These are phyloP conservation scores for Brachymystax lenok DNA, from an alignment of 2,797 vertebrate genomes.

Conservation along the genomic window DNA sequence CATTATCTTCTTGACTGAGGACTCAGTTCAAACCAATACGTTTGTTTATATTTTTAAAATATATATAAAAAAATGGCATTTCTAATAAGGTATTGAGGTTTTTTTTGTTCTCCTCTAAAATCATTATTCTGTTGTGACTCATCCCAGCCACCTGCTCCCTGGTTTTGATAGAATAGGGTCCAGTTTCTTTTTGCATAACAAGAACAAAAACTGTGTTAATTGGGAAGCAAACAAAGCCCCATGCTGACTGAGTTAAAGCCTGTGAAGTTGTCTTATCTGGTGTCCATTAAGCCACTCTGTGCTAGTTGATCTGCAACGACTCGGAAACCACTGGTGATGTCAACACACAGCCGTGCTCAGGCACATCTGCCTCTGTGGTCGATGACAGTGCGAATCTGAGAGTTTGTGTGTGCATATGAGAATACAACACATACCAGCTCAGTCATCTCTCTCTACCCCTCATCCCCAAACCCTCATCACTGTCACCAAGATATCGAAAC, in stretches of 20 bases:
- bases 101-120: too few relatives aligned
- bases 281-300: constrained; percentile 26
- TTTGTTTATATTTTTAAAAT: too few relatives aligned
- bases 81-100: too few relatives aligned
- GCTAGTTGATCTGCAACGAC: constrained; percentile 47
- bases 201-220: background rate
- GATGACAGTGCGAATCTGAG: background rate
- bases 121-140: too few relatives aligned
- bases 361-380: constrained; percentile 36
- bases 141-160: too few relatives aligned
- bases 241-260: background rate
- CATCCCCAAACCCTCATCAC: background rate
- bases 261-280: constrained; percentile 23
- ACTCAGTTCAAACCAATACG: too few relatives aligned
- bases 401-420: constrained; percentile 10
- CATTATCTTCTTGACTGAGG: too few relatives aligned
- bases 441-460: background rate
- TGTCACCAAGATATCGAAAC: background rate
- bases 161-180: constrained; percentile 20
- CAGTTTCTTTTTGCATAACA: constrained; percentile 10
- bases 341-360: constrained; percentile 48
- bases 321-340: constrained; percentile 68
- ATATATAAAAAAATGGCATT: too few relatives aligned
- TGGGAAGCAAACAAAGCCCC: background rate
- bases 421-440: constrained; percentile 9